Evolutionary conservation across 2,797 vertebrate species (phyloP).

Genomic region (Urophycis tenuis): DNA sequence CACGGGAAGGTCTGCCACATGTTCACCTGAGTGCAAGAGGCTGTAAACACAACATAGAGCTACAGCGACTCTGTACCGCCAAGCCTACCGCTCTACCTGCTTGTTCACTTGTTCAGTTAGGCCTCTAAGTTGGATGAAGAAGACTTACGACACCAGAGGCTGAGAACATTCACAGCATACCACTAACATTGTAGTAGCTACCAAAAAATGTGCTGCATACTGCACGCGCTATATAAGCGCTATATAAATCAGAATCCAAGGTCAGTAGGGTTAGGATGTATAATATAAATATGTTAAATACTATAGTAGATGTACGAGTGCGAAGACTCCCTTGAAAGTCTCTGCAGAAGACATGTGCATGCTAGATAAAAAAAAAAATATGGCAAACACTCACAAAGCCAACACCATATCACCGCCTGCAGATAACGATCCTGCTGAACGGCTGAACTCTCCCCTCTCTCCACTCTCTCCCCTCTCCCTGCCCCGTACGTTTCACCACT

Average conservation of each 20-base stretch:
- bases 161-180: neutral
- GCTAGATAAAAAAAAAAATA: neutral
- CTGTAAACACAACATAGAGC: slow-evolving; percentile 1
- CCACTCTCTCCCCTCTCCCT: neutral
- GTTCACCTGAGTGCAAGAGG: slow-evolving; percentile 29
- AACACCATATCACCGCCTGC: neutral
- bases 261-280: neutral
- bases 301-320: neutral
- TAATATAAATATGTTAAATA: neutral
- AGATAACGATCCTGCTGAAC: neutral
- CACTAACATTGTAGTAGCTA: neutral
- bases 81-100: neutral
- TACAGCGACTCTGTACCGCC: neutral
- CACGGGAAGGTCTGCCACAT: slow-evolving; percentile 21
- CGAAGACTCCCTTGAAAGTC: neutral
- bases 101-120: neutral
- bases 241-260: neutral
- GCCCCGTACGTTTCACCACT: neutral
- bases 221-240: too few species aligned
- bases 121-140: neutral
- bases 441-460: neutral
- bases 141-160: too few species aligned
- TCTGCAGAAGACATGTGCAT: neutral
- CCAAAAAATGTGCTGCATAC: neutral
- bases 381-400: neutral